These are phyloP conservation scores for Hyles vespertilio DNA, from an alignment of 1,140 invertebrate species.

Conservation along the genomic window DNA sequence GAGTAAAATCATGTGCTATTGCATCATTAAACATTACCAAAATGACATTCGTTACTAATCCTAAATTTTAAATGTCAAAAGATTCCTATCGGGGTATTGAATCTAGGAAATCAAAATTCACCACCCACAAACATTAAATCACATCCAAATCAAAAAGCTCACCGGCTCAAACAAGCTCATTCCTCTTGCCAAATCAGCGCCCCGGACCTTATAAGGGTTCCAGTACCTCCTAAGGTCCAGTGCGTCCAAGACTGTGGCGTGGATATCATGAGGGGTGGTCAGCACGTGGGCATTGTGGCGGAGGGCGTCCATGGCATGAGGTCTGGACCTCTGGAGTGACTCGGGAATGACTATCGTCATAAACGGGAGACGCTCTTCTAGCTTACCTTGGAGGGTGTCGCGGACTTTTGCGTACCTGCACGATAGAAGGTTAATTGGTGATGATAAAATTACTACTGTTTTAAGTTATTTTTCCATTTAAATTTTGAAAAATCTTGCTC, in stretches of 20 bases:
- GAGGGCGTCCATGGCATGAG: conserved; percentile 80
- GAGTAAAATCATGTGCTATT: too few species aligned
- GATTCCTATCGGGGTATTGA: too few species aligned
- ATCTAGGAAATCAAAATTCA: too few species aligned
- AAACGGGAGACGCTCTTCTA: conserved; percentile 92
- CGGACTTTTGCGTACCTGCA: conserved; percentile 87
- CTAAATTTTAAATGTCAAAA: too few species aligned
- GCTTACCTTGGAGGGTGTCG: conserved; percentile 90
- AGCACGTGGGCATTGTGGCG: conserved; percentile 81
- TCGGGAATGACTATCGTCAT: conserved; percentile 87
- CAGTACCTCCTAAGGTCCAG: conserved; percentile 67
- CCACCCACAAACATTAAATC: too few species aligned
- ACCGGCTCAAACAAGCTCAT: conserved; percentile 86
- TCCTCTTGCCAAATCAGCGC: conserved; percentile 77
- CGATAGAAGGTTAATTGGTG: not conserved
- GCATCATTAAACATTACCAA: too few species aligned
- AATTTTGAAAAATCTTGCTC: too few species aligned
- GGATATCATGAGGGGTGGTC: conserved; percentile 89
- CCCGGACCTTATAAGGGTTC: conserved; percentile 50
- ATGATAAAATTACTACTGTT: too few species aligned
- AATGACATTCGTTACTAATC: too few species aligned
- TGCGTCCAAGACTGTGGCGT: conserved; percentile 82
- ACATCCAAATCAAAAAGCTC: conserved; percentile 20
- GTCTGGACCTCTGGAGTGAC: conserved; percentile 79
- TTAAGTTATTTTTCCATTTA: too few species aligned